Conservation (phyloP, 1,140 invertebrate genomes). For the Cepaea nemoralis region DNA sequence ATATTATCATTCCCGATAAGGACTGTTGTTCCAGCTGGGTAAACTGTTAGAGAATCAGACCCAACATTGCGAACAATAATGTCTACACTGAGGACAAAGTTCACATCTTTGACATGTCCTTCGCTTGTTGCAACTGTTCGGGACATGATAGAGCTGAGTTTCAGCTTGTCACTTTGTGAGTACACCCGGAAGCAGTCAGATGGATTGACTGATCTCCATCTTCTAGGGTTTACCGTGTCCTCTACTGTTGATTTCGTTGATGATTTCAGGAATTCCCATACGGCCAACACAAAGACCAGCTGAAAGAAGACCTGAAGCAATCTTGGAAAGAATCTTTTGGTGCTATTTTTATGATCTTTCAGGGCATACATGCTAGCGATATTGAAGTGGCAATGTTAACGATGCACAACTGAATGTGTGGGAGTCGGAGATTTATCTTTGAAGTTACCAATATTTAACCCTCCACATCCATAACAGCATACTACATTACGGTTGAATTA, state of each 20-base stretch:
- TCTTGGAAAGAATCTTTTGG: background rate
- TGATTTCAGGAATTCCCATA: constrained; percentile 2
- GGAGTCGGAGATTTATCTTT: too few relatives aligned
- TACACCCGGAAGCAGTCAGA: background rate
- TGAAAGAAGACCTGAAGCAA: background rate
- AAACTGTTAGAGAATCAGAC: background rate
- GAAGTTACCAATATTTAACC: too few relatives aligned
- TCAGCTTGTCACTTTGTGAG: background rate
- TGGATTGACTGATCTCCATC: too few relatives aligned
- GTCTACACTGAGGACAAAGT: background rate
- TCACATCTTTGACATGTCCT: background rate
- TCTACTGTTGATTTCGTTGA: background rate
- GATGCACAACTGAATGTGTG: too few relatives aligned
- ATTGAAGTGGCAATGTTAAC: too few relatives aligned
- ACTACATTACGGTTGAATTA: too few relatives aligned
- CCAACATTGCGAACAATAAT: constrained; percentile 14
- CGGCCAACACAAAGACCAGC: background rate
- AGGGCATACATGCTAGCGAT: background rate
- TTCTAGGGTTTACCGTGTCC: too few relatives aligned
- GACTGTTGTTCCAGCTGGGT: constrained; percentile 23
- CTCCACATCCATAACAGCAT: too few relatives aligned
- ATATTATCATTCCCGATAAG: background rate
- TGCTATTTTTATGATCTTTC: background rate
- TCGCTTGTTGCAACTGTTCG: too few relatives aligned
- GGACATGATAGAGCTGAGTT: background rate